A percentile compares a stretch with the other conserved stretches of the same genome.
phyloP scores from a whole-genome alignment of 2,797 vertebrate genomes.

The Myiothlypis coronata region DNA sequence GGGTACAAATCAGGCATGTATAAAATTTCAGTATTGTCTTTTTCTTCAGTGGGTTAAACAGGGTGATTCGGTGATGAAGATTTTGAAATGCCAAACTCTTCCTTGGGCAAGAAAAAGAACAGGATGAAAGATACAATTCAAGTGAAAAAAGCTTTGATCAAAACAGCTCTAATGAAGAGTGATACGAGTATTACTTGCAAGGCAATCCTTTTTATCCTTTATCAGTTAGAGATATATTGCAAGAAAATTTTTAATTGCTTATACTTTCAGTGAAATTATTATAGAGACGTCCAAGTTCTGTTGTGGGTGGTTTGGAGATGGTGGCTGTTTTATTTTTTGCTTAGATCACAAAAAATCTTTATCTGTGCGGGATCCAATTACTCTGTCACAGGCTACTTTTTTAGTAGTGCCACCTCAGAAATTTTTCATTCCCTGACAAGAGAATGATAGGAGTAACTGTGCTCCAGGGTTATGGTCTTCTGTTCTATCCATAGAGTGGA shows the following conservation, averaged over 20 bases:
- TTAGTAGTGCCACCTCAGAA: neutral
- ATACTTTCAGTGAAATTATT: neutral
- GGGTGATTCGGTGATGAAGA: neutral
- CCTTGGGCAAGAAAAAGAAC: neutral
- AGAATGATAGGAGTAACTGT: neutral
- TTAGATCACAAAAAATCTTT: constrained; percentile 16
- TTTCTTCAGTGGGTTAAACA: neutral
- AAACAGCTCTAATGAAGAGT: neutral
- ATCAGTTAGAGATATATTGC: neutral
- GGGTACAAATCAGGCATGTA: neutral
- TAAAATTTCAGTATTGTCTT: neutral
- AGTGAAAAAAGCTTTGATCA: neutral
- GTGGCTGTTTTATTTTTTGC: constrained; percentile 4
- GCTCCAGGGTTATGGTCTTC: neutral
- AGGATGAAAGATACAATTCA: neutral
- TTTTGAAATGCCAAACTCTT: neutral
- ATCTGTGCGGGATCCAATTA: constrained; percentile 14
- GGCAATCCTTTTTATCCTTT: neutral
- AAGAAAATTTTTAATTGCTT: neutral
- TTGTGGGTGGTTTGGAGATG: neutral
- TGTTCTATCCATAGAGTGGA: neutral
- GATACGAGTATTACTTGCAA: neutral
- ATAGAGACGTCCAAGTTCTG: neutral
- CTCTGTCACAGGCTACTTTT: neutral
- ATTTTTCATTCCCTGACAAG: neutral